Conservation (phyloP, 2,113 vertebrate genomes). For the Xenopus laevis region DNA sequence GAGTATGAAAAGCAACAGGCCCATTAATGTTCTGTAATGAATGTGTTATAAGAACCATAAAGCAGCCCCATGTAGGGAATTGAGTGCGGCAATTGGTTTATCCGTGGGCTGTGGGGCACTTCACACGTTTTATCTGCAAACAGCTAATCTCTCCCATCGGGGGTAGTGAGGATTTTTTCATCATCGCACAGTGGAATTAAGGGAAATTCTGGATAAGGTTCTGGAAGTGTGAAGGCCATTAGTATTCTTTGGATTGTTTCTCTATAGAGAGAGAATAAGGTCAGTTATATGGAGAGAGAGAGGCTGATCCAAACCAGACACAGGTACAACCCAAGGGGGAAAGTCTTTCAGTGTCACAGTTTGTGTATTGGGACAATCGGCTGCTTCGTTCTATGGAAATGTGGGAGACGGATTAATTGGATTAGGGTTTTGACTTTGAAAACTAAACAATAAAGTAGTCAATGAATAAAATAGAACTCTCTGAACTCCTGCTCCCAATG, state of each 20-base stretch:
- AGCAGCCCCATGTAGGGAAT: not conserved
- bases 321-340: not conserved
- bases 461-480: not conserved
- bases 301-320: conserved; percentile 12
- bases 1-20: not conserved
- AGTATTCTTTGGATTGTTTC: not conserved
- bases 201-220: not conserved
- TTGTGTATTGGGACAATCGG: conserved; percentile 63
- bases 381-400: conserved; percentile 43
- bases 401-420: conserved; percentile 59
- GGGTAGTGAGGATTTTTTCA: not conserved
- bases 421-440: conserved; percentile 50
- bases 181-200: not conserved
- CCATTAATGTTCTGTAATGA: not conserved
- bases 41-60: not conserved
- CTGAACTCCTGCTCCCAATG: too few species aligned
- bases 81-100: not conserved
- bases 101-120: not conserved
- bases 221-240: not conserved
- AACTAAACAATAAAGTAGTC: conserved; percentile 22
- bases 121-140: conserved; percentile 3
- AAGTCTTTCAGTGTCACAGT: not conserved
- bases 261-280: too few species aligned
- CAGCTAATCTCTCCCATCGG: not conserved
- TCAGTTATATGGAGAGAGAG: too few species aligned